Conservation (phyloP, 2,797 vertebrate species). For the Tolypeutes matacus region DNA sequence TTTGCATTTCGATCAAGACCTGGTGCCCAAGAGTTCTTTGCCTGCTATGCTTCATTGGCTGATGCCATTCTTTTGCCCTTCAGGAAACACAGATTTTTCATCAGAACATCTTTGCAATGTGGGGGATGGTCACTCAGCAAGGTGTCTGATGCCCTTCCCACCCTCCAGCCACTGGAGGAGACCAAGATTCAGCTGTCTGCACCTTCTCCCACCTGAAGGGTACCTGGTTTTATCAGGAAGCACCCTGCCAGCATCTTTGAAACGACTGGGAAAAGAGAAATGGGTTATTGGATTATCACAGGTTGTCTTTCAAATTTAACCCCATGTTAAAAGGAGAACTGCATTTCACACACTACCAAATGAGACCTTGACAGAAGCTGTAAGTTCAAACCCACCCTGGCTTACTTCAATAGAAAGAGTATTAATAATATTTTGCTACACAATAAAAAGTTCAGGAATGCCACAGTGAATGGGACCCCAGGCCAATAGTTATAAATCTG, state of each 20-base stretch:
- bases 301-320: constrained; percentile 1
- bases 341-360: background rate
- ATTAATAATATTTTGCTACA: background rate
- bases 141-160: too few species aligned
- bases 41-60: background rate
- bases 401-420: background rate
- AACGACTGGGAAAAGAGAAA: background rate
- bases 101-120: background rate
- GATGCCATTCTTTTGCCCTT: background rate
- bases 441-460: background rate
- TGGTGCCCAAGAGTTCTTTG: background rate
- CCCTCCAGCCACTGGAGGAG: background rate
- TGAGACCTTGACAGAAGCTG: background rate
- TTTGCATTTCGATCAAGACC: background rate
- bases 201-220: background rate
- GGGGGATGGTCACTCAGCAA: background rate
- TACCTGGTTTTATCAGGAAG: background rate
- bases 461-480: background rate
- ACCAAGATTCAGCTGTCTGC: background rate
- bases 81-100: background rate
- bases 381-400: background rate
- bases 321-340: background rate
- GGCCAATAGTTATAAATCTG: background rate
- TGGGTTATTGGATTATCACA: background rate
- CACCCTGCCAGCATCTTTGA: background rate